phyloP scores from a whole-genome alignment of 1,140 invertebrate genomes.

The Caenorhabditis remanei region DNA sequence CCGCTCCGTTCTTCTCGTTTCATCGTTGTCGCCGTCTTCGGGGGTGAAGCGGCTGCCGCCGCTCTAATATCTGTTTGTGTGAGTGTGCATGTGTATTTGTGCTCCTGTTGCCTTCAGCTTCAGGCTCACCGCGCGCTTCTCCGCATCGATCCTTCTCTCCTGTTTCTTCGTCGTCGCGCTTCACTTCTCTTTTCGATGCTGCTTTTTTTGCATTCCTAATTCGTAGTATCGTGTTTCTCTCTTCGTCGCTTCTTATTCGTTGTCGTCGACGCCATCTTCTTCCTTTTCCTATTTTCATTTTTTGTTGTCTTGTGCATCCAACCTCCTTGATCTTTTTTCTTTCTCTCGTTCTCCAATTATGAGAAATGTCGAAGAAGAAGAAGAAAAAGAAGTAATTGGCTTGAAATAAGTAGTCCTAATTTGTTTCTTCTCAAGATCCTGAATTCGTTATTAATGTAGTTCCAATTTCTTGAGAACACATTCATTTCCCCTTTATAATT shows the following conservation, averaged over 20 bases:
- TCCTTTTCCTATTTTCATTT: conserved; percentile 6
- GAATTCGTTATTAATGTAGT: too few species aligned
- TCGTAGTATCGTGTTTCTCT: conserved; percentile 55
- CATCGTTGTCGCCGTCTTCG: conserved; percentile 42
- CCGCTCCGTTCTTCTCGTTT: conserved; percentile 20
- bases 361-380: neutral
- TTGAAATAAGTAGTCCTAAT: too few species aligned
- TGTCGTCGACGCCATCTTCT: neutral
- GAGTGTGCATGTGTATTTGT: conserved; percentile 45
- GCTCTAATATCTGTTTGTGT: conserved; percentile 54
- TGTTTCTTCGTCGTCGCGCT: conserved; percentile 45
- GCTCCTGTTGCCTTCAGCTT: conserved; percentile 46
- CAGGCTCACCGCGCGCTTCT: conserved; percentile 54
- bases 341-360: neutral
- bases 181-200: conserved; percentile 51
- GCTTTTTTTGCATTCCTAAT: conserved; percentile 54
- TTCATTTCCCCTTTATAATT: too few species aligned
- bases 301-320: neutral
- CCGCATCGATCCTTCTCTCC: conserved; percentile 51
- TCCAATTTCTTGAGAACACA: too few species aligned
- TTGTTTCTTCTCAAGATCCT: too few species aligned
- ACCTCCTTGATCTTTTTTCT: neutral
- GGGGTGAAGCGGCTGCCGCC: conserved; percentile 34
- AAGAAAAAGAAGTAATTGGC: neutral
- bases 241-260: conserved; percentile 36